A percentile compares a stretch with the other conserved stretches of the same genome.
These are phyloP conservation scores for Tonatia bakeri DNA, from an alignment of 2,113 vertebrate species.

Conservation along the genomic window DNA sequence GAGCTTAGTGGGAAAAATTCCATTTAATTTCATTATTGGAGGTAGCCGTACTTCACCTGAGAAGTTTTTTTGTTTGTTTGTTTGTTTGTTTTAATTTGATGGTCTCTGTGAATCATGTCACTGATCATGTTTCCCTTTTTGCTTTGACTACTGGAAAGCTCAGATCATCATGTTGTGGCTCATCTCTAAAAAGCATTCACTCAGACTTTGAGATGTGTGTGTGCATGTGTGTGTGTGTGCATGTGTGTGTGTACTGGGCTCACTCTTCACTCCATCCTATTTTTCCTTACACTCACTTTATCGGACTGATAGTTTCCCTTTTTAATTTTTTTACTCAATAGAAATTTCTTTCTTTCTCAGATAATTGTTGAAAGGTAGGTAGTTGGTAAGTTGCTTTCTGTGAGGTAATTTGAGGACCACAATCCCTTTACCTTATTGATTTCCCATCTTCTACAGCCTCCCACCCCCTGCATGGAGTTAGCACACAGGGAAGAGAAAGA, in stretches of 20 bases:
- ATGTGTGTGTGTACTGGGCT: not conserved
- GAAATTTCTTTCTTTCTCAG: conserved; percentile 13
- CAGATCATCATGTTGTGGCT: not conserved
- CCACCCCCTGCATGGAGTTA: not conserved
- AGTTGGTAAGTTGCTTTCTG: not conserved
- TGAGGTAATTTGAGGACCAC: not conserved
- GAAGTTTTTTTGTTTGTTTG: not conserved
- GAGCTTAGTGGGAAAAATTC: not conserved
- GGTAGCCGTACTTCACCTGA: not conserved
- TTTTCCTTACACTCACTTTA: not conserved
- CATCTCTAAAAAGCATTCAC: not conserved
- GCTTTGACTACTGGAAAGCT: not conserved
- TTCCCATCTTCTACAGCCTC: not conserved
- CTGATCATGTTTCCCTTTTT: not conserved
- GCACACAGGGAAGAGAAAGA: not conserved
- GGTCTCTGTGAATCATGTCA: not conserved
- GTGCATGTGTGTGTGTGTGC: no score
- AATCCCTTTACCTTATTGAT: not conserved
- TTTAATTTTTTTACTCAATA: not conserved
- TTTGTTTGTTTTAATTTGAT: not conserved
- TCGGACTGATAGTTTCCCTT: not conserved
- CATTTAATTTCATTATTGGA: not conserved
- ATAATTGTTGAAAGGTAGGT: not conserved
- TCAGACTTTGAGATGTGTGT: not conserved
- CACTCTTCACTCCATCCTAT: not conserved